Conservation (phyloP, 2,888 invertebrate genomes). For the Drosophila formosana region DNA sequence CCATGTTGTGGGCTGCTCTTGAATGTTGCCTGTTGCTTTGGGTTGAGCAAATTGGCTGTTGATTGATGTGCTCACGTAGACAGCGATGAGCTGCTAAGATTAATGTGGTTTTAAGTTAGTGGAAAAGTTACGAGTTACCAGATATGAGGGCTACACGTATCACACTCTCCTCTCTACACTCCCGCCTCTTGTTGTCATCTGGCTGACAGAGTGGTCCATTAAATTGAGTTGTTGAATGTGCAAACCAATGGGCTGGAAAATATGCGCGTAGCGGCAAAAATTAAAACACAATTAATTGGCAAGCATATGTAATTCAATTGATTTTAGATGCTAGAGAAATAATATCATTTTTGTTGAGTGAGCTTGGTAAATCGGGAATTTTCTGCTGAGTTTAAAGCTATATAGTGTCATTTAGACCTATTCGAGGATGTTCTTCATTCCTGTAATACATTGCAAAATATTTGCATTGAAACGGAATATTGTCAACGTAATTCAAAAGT, state of each 20-base stretch:
- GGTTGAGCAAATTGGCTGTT: constrained; percentile 56
- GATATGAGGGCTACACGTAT: not conserved
- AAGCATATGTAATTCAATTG: not conserved
- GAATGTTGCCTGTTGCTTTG: constrained; percentile 35
- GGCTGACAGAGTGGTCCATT: constrained; percentile 42
- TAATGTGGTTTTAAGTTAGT: constrained; percentile 76
- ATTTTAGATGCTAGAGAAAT: not conserved
- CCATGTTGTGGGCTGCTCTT: constrained; percentile 44
- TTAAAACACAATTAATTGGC: constrained; percentile 43
- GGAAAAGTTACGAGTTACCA: constrained; percentile 53
- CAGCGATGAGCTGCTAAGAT: constrained; percentile 54
- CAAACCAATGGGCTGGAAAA: constrained; percentile 45
- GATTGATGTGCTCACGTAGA: constrained; percentile 71
- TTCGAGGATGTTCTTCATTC: too few species aligned
- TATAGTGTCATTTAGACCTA: too few species aligned
- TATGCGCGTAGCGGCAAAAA: constrained; percentile 11
- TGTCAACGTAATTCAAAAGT: too few species aligned
- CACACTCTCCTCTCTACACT: not conserved
- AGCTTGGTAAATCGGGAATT: not conserved
- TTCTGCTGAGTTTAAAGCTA: not conserved
- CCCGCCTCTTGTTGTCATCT: not conserved
- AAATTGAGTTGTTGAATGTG: constrained; percentile 39
- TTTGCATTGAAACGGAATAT: too few species aligned
- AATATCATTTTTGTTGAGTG: not conserved
- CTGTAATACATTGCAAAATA: too few species aligned